Base-by-base conservation (phyloP, 2,797 vertebrate species). In the Oreochromis grahami region DNA sequence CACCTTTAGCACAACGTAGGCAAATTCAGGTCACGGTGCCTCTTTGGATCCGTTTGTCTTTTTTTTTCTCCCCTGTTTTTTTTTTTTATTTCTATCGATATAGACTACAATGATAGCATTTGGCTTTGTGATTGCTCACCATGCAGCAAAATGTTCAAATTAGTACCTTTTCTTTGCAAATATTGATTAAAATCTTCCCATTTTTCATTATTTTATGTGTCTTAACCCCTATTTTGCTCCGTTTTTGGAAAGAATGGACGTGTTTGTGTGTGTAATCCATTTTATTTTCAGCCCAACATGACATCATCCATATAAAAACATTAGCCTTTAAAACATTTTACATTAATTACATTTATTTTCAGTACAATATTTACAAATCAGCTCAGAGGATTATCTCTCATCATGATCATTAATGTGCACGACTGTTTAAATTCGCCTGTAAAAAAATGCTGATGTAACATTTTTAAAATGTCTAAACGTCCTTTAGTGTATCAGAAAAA, bases 281-380 rank as follows among this genome's bases (percentile, higher is more conserved):
- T 81, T 84, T 80, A 83, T 90, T 89, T 34, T 83, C 78, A 87
- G 56, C 78, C 77, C 76, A 89, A 90, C 86, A 88, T 70, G 56
- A 91, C 84, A 88, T 92, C 55, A 76, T 91, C 77, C 86, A 90
- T 93, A 93, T 93, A 93, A 94, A 95, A 93, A 45, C 80, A 81
- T 91, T 80, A 86, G 48, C 72, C 38, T 84, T 91, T 89, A 85
- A 91, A 91, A 87, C 65, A 81, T 87, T 91, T 92, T 89, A 89
- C 81, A 77, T 43, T 52, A 84, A 50, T 92, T 93, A 93, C 90
- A 94, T 91, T 76, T 87, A 78, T 65, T 86, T 2, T 80, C 80
- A 83, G 85, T 90, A 91, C 87, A 94, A 34, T 85, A 92, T 94
- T 78, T 89, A 95, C 89, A 95, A 80, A 79, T 83, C 77, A 68